These are phyloP conservation scores for Blomia tropicalis DNA, from an alignment of 2,888 invertebrate genomes.

Conservation along the genomic window DNA sequence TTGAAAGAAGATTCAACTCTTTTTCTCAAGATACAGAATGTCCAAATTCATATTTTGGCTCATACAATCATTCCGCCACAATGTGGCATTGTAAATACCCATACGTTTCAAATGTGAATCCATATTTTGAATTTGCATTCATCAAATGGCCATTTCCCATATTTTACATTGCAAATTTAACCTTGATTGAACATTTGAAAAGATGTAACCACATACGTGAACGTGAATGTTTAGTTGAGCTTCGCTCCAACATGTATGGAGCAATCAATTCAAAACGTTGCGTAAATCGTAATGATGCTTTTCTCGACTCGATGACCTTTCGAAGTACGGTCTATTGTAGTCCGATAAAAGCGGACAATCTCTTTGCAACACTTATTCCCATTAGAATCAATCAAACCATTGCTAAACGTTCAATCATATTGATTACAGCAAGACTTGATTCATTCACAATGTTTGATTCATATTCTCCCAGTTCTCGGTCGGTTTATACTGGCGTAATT, in stretches of 20 bases:
- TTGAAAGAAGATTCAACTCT: not conserved
- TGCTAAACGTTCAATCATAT: conserved; percentile 44
- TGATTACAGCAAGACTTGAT: conserved; percentile 69
- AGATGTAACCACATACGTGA: conserved; percentile 28
- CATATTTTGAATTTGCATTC: not conserved
- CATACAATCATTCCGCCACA: not conserved
- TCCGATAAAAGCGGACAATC: conserved; percentile 56
- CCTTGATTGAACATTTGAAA: conserved; percentile 43
- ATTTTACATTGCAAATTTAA: conserved; percentile 49
- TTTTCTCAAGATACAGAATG: not conserved
- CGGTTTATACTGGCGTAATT: conserved; percentile 59
- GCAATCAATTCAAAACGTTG: not conserved
- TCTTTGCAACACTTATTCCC: conserved; percentile 50
- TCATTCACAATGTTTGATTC: conserved; percentile 74
- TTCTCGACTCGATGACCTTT: not conserved
- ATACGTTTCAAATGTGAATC: not conserved
- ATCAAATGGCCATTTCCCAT: conserved; percentile 59
- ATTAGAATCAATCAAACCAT: conserved; percentile 32
- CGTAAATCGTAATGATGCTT: not conserved
- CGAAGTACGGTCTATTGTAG: conserved; percentile 46
- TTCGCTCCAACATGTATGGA: not conserved
- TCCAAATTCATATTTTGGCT: not conserved
- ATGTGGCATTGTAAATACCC: not conserved
- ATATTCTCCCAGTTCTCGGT: conserved; percentile 56
- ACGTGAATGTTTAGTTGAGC: not conserved